These are phyloP conservation scores for Macropus fuliginosus DNA, from an alignment of 2,797 vertebrate genomes.

Conservation along the genomic window DNA sequence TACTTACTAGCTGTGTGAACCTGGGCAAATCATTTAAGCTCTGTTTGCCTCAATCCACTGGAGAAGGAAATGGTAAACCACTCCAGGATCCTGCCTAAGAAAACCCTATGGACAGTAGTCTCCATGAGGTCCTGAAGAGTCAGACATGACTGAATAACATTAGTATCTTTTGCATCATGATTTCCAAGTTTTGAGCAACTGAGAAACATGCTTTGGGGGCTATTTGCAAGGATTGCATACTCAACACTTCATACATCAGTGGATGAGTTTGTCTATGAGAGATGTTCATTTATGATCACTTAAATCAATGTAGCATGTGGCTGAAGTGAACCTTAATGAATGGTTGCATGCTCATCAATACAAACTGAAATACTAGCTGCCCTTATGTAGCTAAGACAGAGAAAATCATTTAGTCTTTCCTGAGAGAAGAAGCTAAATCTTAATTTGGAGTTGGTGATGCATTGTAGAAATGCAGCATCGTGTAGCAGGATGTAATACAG, in stretches of 20 bases:
- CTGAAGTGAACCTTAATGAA: no score
- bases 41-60: no score
- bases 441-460: background rate
- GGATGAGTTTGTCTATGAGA: background rate
- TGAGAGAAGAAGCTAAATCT: slow-evolving; percentile 33
- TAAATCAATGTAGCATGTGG: no score
- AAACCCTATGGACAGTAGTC: no score
- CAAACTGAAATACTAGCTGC: slow-evolving; percentile 15
- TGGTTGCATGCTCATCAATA: no score
- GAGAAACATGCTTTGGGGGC: no score
- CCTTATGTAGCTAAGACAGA: slow-evolving; percentile 21
- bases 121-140: no score
- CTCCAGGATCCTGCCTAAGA: no score
- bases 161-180: no score
- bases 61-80: no score
- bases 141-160: no score
- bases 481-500: slow-evolving; percentile 12
- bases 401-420: slow-evolving; percentile 25
- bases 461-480: slow-evolving; percentile 15
- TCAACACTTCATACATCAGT: background rate
- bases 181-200: no score
- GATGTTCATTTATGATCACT: background rate
- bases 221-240: slow-evolving; percentile 13
- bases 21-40: background rate
- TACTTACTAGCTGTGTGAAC: background rate